Percentiles rank a stretch among this genome's conserved stretches.
phyloP scores from a whole-genome alignment of 1,140 invertebrate species.

The Anadara kagoshimensis region DNA sequence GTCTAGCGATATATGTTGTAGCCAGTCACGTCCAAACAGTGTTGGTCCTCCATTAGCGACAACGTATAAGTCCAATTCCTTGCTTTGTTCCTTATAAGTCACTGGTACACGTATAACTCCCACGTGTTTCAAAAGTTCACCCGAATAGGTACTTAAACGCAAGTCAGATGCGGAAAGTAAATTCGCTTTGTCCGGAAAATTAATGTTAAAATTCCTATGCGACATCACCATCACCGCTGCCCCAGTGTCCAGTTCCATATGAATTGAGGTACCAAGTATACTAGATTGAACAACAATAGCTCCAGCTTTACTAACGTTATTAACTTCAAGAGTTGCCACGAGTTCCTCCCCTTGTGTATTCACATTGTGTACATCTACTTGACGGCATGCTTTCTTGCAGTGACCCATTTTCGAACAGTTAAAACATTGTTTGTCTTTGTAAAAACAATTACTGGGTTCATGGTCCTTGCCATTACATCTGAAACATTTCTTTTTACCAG shows the following conservation, averaged over 20 bases:
- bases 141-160: constrained; percentile 33
- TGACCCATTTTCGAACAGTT: constrained; percentile 22
- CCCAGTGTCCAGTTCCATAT: constrained; percentile 30
- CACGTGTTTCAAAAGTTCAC: constrained; percentile 14
- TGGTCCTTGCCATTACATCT: background rate
- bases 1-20: constrained; percentile 21
- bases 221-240: constrained; percentile 23
- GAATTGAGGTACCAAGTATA: too few species aligned
- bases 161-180: background rate
- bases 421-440: background rate
- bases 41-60: constrained; percentile 9
- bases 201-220: background rate
- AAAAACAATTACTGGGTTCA: constrained; percentile 2
- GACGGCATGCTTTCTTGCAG: constrained; percentile 21
- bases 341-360: too few species aligned
- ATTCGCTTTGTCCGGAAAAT: constrained; percentile 7
- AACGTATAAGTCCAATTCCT: constrained; percentile 20
- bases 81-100: constrained; percentile 16
- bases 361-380: too few species aligned
- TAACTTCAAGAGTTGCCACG: too few species aligned
- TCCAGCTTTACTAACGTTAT: too few species aligned
- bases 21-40: constrained; percentile 37
- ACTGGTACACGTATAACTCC: constrained; percentile 8
- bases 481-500: background rate
- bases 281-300: too few species aligned